Base-by-base conservation (phyloP, 2,888 invertebrate species). In the Pharmacophagus antenor region DNA sequence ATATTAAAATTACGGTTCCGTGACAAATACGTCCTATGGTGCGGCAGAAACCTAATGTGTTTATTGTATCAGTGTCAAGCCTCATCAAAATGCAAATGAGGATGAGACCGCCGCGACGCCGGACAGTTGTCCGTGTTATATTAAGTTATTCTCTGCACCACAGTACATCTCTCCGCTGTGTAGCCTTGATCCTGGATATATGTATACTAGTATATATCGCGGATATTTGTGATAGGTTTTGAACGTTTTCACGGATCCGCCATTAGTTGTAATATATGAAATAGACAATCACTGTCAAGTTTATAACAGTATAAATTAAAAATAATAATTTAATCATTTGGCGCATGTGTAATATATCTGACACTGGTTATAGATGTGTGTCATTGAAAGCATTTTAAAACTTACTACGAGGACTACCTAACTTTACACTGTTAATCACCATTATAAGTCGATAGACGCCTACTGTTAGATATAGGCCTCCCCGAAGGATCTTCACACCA, bases 51-150 rank as follows among this genome's bases (percentile, higher is more conserved):
- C 74, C 77, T 79, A 77, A 79, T 85, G 81, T 85, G 84, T 88
- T 88, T 87, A 88, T 88, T 88, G 87, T 88, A 88, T 90, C 90
- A 88, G 80, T 85, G 88, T 84, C 82, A 80, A 74, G 77, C 72
- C 86, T 90, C 89, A 89, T 91, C 89, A 91, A 90, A 91, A 91
- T 91, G 91, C 88, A 90, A 91, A 91, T 91, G 84, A 83, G 82
- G 76, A 56, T 76, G 71, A 76, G 65, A n/a, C n/a, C n/a, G 65
- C 67, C 68, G 66, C 71, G 69, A 67, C 69, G 83, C 82, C 85
- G 85, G 87, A 82, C 85, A 79, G 79, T 82, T 84, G 81, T 74
- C 73, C 76, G 72, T 75, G 67, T 76, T 77, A 76, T 85, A 88
- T 88, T 83, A 85, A 88, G 88, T 88, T 88, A 88, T 85, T 80